A percentile compares a stretch with the other conserved stretches of the same genome.
Conservation (phyloP, 1,140 invertebrate species). For the Chymomyza costata region DNA sequence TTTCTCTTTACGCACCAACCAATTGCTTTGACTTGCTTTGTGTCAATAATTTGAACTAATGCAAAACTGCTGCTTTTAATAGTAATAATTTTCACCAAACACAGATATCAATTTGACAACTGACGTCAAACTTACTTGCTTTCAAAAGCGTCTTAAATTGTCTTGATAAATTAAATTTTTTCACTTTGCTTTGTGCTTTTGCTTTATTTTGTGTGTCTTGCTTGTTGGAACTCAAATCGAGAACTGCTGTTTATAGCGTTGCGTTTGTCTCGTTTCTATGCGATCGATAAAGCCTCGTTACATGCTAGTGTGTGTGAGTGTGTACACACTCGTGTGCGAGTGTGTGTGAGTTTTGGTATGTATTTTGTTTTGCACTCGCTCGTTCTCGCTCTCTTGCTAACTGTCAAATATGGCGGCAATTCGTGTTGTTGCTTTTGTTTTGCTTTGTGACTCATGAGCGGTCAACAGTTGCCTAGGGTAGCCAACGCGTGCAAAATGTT, state of each 20-base stretch:
- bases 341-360: conserved; percentile 20
- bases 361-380: conserved; percentile 61
- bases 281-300: conserved; percentile 33
- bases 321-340: conserved; percentile 27
- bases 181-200: conserved; percentile 15
- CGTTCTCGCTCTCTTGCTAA: conserved; percentile 30
- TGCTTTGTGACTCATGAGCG: conserved; percentile 48
- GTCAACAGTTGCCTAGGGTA: conserved; percentile 32
- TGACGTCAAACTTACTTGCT: conserved; percentile 40
- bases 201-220: conserved; percentile 43
- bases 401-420: conserved; percentile 61
- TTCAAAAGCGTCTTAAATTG: conserved; percentile 8
- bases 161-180: conserved; percentile 22
- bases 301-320: conserved; percentile 20
- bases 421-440: conserved; percentile 33
- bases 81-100: not conserved
- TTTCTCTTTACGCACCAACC: conserved; percentile 16
- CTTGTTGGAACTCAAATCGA: conserved; percentile 49
- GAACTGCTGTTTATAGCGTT: conserved; percentile 73
- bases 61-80: conserved; percentile 18
- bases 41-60: not conserved
- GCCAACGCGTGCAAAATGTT: conserved; percentile 26
- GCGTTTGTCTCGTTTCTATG: conserved; percentile 65
- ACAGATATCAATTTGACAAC: conserved; percentile 31
- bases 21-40: not conserved